Evolutionary conservation across 1,140 invertebrate genomes (phyloP).

Genomic region (Venustaconcha ellipsiformis): DNA sequence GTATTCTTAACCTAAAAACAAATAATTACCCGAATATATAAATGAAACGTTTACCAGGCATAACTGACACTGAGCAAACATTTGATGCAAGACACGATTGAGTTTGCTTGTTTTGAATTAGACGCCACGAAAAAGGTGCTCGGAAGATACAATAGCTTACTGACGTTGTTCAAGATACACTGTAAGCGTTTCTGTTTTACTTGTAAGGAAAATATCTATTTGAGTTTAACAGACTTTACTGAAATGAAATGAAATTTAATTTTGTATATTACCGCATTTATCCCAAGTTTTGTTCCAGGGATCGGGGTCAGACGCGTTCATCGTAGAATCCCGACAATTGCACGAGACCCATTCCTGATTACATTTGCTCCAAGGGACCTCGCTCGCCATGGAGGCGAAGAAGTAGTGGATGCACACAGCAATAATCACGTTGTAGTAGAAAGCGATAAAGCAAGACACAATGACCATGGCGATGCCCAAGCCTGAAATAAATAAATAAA

Average conservation of each 20-base stretch:
- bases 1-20: too few species aligned
- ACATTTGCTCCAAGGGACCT: slow-evolving; percentile 65
- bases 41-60: too few species aligned
- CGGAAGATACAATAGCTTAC: too few species aligned
- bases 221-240: too few species aligned
- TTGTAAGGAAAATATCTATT: background rate
- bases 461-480: slow-evolving; percentile 26
- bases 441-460: slow-evolving; percentile 46
- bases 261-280: slow-evolving; percentile 19
- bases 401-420: slow-evolving; percentile 68
- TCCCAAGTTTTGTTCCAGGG: slow-evolving; percentile 33
- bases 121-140: too few species aligned
- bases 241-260: background rate
- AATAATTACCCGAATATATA: too few species aligned
- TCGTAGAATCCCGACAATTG: slow-evolving; percentile 33
- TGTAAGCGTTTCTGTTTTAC: too few species aligned
- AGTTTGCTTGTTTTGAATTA: too few species aligned
- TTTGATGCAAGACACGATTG: too few species aligned
- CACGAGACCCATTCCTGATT: slow-evolving; percentile 72
- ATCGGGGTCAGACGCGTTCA: slow-evolving; percentile 24
- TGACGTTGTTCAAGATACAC: background rate
- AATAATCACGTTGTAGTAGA: slow-evolving; percentile 71
- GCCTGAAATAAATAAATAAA: slow-evolving; percentile 1
- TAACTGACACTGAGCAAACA: too few species aligned
- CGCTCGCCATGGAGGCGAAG: slow-evolving; percentile 62